Percentiles rank a stretch among this genome's conserved stretches.
Evolutionary conservation across 2,888 invertebrate genomes (phyloP).

Genomic region (Mythimna albipuncta): DNA sequence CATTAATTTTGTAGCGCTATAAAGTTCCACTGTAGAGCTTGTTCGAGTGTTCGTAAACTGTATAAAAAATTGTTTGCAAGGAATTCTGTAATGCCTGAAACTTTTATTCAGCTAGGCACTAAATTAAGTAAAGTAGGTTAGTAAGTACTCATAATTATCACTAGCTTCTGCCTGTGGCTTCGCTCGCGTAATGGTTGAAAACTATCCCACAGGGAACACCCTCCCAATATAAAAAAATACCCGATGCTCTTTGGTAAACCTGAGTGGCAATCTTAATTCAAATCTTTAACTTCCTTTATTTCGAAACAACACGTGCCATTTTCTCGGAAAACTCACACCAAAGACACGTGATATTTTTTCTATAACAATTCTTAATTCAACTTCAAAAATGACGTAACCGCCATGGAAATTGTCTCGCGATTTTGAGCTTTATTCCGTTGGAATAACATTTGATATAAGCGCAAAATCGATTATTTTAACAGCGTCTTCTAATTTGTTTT

Average conservation of each 20-base stretch:
- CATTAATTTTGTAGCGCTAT: conserved; percentile 25
- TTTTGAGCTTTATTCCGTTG: conserved; percentile 30
- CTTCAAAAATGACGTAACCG: conserved; percentile 29
- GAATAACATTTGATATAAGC: conserved; percentile 23
- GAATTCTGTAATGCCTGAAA: conserved; percentile 4
- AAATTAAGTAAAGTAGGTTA: conserved; percentile 14
- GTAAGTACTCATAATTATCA: conserved; percentile 10
- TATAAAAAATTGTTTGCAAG: conserved; percentile 11
- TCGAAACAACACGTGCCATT: neutral
- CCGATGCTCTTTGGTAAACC: too few species aligned
- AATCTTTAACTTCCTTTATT: neutral
- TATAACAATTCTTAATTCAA: conserved; percentile 29
- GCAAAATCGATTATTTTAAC: conserved; percentile 50
- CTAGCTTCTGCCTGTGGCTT: too few species aligned
- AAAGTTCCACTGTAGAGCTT: conserved; percentile 18
- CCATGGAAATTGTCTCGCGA: conserved; percentile 10
- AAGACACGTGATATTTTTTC: conserved; percentile 36
- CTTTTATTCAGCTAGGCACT: conserved; percentile 3
- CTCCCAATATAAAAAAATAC: too few species aligned
- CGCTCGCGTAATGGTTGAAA: too few species aligned
- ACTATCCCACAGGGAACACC: too few species aligned
- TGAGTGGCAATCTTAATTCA: too few species aligned
- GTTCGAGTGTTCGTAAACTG: conserved; percentile 27
- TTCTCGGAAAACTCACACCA: conserved; percentile 19
- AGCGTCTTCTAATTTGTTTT: conserved; percentile 49